These are phyloP conservation scores for Opisthocomus hoazin DNA, from an alignment of 2,113 vertebrate genomes.

Conservation along the genomic window DNA sequence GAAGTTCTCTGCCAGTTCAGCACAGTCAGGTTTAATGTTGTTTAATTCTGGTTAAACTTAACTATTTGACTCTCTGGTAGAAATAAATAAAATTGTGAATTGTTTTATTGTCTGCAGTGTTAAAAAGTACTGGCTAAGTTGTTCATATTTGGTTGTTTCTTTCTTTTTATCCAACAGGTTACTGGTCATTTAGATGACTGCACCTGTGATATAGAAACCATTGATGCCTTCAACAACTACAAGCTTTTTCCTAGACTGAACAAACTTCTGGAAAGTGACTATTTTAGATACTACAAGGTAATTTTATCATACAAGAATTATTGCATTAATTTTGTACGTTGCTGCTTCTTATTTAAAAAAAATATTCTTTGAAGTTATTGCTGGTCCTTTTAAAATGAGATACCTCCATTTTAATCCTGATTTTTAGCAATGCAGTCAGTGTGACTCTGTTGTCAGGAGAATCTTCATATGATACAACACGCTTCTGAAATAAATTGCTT, in stretches of 20 bases:
- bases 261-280: slow-evolving; percentile 83
- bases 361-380: background rate
- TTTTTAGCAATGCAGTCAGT: background rate
- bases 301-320: background rate
- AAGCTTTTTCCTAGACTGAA: slow-evolving; percentile 85
- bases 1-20: background rate
- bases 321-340: background rate
- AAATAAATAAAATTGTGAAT: background rate
- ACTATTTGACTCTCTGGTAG: background rate
- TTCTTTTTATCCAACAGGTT: slow-evolving; percentile 66
- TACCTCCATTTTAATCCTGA: background rate
- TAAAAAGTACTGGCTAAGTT: background rate
- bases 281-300: slow-evolving; percentile 96
- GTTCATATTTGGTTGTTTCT: background rate
- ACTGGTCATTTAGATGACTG: slow-evolving; percentile 91
- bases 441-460: background rate
- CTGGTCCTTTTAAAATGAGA: background rate
- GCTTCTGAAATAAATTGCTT: no score
- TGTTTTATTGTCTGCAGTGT: background rate
- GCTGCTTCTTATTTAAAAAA: background rate
- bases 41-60: background rate
- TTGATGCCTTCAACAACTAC: slow-evolving; percentile 89
- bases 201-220: slow-evolving; percentile 90
- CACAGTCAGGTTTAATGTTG: background rate
- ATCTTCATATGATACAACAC: background rate